Evolutionary conservation across 2,113 vertebrate species (phyloP).

Genomic region (Seriola rivoliana): DNA sequence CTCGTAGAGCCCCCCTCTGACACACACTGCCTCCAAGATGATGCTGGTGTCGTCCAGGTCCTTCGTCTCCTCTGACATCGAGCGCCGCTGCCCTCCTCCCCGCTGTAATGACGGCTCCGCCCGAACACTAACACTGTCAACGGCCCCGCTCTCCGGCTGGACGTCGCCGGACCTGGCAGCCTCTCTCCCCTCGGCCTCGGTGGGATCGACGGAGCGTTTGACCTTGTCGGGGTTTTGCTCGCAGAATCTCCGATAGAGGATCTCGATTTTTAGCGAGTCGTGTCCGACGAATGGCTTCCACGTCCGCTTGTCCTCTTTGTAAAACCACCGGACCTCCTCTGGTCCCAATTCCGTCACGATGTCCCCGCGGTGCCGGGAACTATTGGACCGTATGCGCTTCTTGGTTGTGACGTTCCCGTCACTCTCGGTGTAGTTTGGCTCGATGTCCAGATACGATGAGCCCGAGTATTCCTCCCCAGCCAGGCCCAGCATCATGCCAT

Average conservation of each 20-base stretch:
- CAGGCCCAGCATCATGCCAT: constrained; percentile 80
- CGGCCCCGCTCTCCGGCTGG: constrained; percentile 24
- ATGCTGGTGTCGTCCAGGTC: constrained; percentile 55
- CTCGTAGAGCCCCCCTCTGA: constrained; percentile 95
- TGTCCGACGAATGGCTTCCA: constrained; percentile 97
- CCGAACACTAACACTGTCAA: constrained; percentile 19
- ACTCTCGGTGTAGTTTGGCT: constrained; percentile 77
- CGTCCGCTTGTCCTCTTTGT: constrained; percentile 92
- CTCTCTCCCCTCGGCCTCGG: constrained; percentile 53
- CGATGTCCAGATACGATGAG: constrained; percentile 70
- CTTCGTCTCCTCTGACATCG: constrained; percentile 59
- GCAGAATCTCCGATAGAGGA: constrained; percentile 85
- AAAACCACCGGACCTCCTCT: constrained; percentile 97
- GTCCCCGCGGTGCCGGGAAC: constrained; percentile 89
- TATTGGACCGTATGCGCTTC: constrained; percentile 85
- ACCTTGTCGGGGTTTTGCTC: constrained; percentile 72
- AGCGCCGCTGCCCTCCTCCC: constrained; percentile 29
- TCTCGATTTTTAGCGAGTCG: constrained; percentile 95
- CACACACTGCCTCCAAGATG: constrained; percentile 91
- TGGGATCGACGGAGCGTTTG: constrained; percentile 18
- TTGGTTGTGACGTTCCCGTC: constrained; percentile 80
- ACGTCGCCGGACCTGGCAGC: constrained; percentile 25
- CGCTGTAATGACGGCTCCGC: constrained; percentile 21
- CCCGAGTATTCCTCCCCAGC: constrained; percentile 59
- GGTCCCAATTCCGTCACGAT: constrained; percentile 94